Percentiles rank a stretch among this genome's conserved stretches.
Conservation (phyloP, 1,140 invertebrate species). For the Philopotamus ludificatus region DNA sequence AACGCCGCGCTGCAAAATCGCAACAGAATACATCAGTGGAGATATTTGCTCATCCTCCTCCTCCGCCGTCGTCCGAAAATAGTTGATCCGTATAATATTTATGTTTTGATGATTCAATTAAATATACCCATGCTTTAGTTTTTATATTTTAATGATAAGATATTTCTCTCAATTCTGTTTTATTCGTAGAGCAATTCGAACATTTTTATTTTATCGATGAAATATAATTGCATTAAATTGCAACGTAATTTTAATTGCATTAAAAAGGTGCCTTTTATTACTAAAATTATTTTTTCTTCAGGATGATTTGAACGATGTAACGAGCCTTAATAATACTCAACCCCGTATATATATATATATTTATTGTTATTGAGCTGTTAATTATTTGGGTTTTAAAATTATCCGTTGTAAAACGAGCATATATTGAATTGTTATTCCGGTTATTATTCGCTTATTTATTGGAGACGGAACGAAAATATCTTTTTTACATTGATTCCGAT, state of each 20-base stretch:
- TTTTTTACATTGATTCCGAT: too few relatives aligned
- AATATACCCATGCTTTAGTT: too few relatives aligned
- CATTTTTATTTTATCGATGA: not conserved
- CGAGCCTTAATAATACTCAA: conserved; percentile 25
- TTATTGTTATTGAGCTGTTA: conserved; percentile 10
- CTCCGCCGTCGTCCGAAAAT: not conserved
- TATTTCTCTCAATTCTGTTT: not conserved
- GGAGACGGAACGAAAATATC: too few relatives aligned
- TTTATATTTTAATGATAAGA: not conserved
- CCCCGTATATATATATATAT: conserved; percentile 1
- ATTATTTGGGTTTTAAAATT: not conserved
- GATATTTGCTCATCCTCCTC: conserved; percentile 25
- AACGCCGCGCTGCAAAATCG: conserved; percentile 2
- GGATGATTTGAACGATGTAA: too few relatives aligned
- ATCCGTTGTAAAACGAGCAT: too few relatives aligned
- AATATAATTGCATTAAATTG: not conserved
- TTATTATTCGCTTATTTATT: too few relatives aligned
- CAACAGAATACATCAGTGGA: conserved; percentile 13
- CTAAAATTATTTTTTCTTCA: not conserved
- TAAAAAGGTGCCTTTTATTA: not conserved
- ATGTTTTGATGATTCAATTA: not conserved
- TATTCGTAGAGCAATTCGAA: not conserved
- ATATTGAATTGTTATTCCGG: too few relatives aligned
- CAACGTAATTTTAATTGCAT: not conserved
- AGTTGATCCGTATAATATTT: conserved; percentile 6